Evolutionary conservation across 1,140 invertebrate species (phyloP).

Genomic region (Zaprionus kolodkinae): DNA sequence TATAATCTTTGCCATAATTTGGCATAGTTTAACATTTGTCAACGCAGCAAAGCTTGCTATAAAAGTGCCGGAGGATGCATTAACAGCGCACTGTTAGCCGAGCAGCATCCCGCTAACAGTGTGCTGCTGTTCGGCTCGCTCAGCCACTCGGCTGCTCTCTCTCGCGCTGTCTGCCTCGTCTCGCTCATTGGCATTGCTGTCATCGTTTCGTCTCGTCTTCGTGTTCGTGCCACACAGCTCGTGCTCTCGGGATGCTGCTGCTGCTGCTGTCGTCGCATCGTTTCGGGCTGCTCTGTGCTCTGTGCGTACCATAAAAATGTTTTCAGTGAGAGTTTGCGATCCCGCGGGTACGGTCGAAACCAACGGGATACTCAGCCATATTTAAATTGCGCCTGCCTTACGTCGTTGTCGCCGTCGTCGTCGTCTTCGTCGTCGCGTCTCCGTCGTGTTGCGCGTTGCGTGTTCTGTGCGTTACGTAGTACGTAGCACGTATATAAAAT

Average conservation of each 20-base stretch:
- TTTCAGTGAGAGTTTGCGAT: constrained; percentile 84
- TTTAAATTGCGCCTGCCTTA: constrained; percentile 43
- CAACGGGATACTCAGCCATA: constrained; percentile 62
- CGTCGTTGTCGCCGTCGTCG: constrained; percentile 26
- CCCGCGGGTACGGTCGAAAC: constrained; percentile 84
- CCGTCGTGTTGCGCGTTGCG: constrained; percentile 29
- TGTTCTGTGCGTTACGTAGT: constrained; percentile 17
- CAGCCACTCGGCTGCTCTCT: constrained; percentile 19
- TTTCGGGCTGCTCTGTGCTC: constrained; percentile 55
- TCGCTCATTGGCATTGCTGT: constrained; percentile 37
- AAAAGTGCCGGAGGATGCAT: constrained; percentile 14
- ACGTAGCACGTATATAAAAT: constrained; percentile 6
- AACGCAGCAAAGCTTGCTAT: constrained; percentile 35
- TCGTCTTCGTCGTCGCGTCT: background rate
- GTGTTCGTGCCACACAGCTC: constrained; percentile 19
- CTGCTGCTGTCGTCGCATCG: constrained; percentile 25
- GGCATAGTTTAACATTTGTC: background rate
- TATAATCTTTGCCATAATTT: background rate
- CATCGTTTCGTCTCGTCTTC: constrained; percentile 11
- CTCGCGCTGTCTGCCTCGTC: constrained; percentile 11
- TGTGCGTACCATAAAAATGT: constrained; percentile 82
- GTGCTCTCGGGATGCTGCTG: constrained; percentile 38
- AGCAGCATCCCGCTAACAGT: constrained; percentile 23
- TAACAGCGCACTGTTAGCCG: constrained; percentile 10
- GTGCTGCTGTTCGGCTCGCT: constrained; percentile 31